phyloP scores from a whole-genome alignment of 2,888 invertebrate species.

The Ichneumon xanthorius region DNA sequence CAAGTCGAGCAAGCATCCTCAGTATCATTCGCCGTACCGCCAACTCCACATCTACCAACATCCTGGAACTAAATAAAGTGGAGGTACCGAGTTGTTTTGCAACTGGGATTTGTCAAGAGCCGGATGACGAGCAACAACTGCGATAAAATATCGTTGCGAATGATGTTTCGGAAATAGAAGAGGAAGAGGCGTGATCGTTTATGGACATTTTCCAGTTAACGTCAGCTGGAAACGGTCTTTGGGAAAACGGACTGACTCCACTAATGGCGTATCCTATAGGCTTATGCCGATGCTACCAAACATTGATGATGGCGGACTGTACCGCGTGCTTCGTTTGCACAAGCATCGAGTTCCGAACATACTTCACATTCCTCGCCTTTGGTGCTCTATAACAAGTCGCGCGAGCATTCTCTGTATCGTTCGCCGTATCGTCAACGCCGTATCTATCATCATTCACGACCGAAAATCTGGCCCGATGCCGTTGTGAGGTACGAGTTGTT shows the following conservation, averaged over 20 bases:
- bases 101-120: neutral
- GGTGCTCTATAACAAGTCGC: slow-evolving; percentile 55
- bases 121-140: neutral
- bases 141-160: neutral
- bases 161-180: neutral
- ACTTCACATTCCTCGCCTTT: slow-evolving; percentile 81
- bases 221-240: slow-evolving; percentile 47
- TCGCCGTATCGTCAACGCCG: slow-evolving; percentile 46
- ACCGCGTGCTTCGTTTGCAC: slow-evolving; percentile 80
- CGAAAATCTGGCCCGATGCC: slow-evolving; percentile 1
- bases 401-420: neutral
- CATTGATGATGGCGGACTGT: slow-evolving; percentile 41
- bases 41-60: slow-evolving; percentile 24
- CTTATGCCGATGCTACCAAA: slow-evolving; percentile 40
- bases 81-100: neutral
- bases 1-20: slow-evolving; percentile 39
- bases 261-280: neutral
- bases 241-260: slow-evolving; percentile 21
- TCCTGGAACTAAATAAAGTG: neutral
- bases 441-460: slow-evolving; percentile 27
- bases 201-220: slow-evolving; percentile 39
- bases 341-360: slow-evolving; percentile 81
- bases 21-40: slow-evolving; percentile 33
- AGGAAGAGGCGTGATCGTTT: neutral
- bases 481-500: neutral